Conservation (phyloP, 1,140 invertebrate genomes). For the Neodiprion pinetum region DNA sequence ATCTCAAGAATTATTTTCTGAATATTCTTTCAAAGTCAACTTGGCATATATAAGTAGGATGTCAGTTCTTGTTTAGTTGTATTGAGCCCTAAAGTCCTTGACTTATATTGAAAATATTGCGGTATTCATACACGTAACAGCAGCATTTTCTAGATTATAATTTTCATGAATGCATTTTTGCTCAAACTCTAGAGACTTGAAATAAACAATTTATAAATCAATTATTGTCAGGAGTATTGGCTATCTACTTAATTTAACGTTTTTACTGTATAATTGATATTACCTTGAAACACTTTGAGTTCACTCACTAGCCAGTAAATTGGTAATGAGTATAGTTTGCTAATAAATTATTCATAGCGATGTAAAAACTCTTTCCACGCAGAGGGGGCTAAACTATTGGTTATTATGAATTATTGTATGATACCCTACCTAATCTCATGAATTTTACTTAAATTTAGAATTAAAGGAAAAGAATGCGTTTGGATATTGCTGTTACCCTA, state of each 20-base stretch:
- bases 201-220: not conserved
- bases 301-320: not conserved
- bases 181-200: not conserved
- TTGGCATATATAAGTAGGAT: too few species aligned
- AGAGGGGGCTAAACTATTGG: not conserved
- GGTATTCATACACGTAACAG: too few species aligned
- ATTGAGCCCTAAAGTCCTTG: too few species aligned
- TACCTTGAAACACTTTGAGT: not conserved
- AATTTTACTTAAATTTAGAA: not conserved
- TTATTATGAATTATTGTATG: not conserved
- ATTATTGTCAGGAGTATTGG: not conserved
- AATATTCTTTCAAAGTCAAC: too few species aligned
- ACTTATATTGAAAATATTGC: too few species aligned
- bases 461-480: not conserved
- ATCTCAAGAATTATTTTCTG: too few species aligned
- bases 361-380: not conserved
- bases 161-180: not conserved
- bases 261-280: conserved; percentile 5
- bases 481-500: not conserved
- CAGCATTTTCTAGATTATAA: too few species aligned
- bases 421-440: not conserved
- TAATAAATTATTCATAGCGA: not conserved
- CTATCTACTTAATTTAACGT: not conserved
- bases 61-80: too few species aligned
- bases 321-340: not conserved